These are phyloP conservation scores for Onychostoma macrolepis DNA, from an alignment of 2,113 vertebrate species.

Conservation along the genomic window DNA sequence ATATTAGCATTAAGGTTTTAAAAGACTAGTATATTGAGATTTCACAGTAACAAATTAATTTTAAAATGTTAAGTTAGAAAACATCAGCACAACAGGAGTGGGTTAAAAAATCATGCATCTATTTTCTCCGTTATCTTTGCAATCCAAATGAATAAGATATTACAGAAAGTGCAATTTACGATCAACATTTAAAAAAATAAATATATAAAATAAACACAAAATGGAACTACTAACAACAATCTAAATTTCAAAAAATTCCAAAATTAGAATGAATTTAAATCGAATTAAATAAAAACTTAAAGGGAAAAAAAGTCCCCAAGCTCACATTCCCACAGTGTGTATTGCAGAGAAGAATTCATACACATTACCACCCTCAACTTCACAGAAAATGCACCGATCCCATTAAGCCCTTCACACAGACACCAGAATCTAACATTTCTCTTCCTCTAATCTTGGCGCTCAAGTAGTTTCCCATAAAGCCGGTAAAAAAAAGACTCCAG, in stretches of 20 bases:
- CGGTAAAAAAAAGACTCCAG: constrained; percentile 40
- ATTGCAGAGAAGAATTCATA: constrained; percentile 35
- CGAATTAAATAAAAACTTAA: background rate
- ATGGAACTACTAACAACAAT: background rate
- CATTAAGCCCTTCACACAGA: constrained; percentile 32
- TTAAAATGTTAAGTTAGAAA: background rate
- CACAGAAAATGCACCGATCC: constrained; percentile 37
- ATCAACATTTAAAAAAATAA: background rate
- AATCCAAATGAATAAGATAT: background rate
- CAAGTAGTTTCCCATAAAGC: constrained; percentile 35
- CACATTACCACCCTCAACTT: constrained; percentile 30
- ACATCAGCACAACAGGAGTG: background rate
- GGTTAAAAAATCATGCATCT: background rate
- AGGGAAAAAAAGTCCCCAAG: background rate
- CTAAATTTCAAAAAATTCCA: background rate
- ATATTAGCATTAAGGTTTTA: background rate
- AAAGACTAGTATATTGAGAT: background rate
- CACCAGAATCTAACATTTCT: constrained; percentile 42
- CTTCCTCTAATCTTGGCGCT: constrained; percentile 33
- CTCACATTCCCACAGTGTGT: constrained; percentile 45
- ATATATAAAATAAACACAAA: background rate
- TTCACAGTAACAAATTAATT: background rate
- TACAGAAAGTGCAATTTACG: background rate
- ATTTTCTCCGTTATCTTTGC: background rate
- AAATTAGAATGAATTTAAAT: background rate